A percentile compares a stretch with the other conserved stretches of the same genome.
Evolutionary conservation across 2,888 invertebrate genomes (phyloP).

Genomic region (Nycteola revayana): DNA sequence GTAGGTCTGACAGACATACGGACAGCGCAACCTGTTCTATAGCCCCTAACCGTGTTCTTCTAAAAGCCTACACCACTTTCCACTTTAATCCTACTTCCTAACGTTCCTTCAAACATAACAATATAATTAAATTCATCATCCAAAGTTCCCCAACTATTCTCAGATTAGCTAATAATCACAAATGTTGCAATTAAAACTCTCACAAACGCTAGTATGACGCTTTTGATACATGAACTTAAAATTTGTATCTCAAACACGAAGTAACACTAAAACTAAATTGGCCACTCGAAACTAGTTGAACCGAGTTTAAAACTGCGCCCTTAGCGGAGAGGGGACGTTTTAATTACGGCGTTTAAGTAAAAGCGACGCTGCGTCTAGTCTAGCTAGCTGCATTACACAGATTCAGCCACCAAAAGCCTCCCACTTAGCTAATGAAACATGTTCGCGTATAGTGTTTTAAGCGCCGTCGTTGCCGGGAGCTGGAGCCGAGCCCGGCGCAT

Average conservation of each 20-base stretch:
- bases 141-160: background rate
- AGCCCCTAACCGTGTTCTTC: too few relatives aligned
- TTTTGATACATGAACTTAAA: constrained; percentile 35
- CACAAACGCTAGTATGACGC: constrained; percentile 27
- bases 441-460: constrained; percentile 78
- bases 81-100: background rate
- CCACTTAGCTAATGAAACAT: constrained; percentile 84
- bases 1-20: too few relatives aligned
- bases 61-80: too few relatives aligned
- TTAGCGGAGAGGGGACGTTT: constrained; percentile 68
- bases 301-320: constrained; percentile 76
- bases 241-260: constrained; percentile 57
- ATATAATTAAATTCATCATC: background rate
- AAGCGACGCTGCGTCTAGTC: constrained; percentile 73
- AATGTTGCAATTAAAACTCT: constrained; percentile 17
- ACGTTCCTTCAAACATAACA: background rate
- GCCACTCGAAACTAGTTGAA: constrained; percentile 73
- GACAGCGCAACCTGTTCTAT: too few relatives aligned
- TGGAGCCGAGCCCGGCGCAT: constrained; percentile 48
- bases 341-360: constrained; percentile 81
- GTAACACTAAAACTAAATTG: constrained; percentile 75
- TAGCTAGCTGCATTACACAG: constrained; percentile 78
- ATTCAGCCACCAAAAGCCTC: constrained; percentile 81
- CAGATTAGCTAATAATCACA: constrained; percentile 8
- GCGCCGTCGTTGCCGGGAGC: constrained; percentile 51